Percentiles rank a stretch among this genome's conserved stretches.
Evolutionary conservation across 2,888 invertebrate genomes (phyloP).

Genomic region (Steinernema carpocapsae): DNA sequence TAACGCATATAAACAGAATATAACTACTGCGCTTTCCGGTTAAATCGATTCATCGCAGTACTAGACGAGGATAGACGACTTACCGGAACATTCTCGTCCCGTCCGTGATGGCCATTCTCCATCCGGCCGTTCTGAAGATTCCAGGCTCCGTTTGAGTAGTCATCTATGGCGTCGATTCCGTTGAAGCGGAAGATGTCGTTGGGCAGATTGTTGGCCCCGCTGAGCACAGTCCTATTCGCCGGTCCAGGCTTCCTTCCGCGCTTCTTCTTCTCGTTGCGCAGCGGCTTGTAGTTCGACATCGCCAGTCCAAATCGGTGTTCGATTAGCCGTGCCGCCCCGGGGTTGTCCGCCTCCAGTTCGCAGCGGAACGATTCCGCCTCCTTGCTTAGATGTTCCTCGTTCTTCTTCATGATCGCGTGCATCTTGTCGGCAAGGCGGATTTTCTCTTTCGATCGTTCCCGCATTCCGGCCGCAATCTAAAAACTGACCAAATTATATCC

Average conservation of each 20-base stretch:
- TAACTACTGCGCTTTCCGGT: no score
- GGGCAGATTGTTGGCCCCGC: neutral
- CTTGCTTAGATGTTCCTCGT: constrained; percentile 54
- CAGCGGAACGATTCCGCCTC: constrained; percentile 87
- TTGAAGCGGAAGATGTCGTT: no score
- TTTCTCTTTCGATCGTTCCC: constrained; percentile 95
- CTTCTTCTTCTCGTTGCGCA: constrained; percentile 1
- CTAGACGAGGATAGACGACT: no score
- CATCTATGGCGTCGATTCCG: no score
- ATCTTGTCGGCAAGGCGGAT: constrained; percentile 79
- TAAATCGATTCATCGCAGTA: no score
- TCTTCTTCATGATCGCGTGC: constrained; percentile 52
- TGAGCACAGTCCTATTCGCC: constrained; percentile 5
- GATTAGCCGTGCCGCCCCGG: constrained; percentile 61
- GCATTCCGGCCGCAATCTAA: constrained; percentile 68
- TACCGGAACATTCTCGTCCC: neutral
- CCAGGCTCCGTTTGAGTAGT: no score
- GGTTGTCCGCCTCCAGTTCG: constrained; percentile 89
- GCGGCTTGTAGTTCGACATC: neutral
- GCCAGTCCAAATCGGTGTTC: constrained; percentile 42
- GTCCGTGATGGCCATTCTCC: neutral
- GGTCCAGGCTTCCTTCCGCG: constrained; percentile 6
- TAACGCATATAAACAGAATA: no score
- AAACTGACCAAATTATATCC: neutral
- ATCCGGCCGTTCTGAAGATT: neutral